Percentiles rank a stretch among this genome's conserved stretches.
These are phyloP conservation scores for Melinopterus prodromus DNA, from an alignment of 2,888 invertebrate genomes.

Conservation along the genomic window DNA sequence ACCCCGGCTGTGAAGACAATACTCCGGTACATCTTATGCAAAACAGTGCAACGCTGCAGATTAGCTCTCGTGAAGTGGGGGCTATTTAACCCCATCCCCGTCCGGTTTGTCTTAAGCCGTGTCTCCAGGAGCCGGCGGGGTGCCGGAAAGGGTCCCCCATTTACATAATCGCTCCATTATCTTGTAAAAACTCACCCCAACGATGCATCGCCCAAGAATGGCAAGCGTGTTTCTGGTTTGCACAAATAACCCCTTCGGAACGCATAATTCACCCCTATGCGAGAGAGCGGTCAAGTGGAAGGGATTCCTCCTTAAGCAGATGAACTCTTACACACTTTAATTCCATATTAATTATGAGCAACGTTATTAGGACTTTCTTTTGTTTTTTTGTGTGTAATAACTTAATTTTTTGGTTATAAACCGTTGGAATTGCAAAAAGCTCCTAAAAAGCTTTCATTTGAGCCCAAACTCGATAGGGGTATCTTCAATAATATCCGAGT, in stretches of 20 bases:
- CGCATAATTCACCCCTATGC: not conserved
- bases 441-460: not conserved
- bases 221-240: slow-evolving; percentile 4
- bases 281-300: not conserved
- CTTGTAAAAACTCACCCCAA: slow-evolving; percentile 6
- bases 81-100: slow-evolving; percentile 4
- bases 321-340: not conserved
- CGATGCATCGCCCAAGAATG: not conserved
- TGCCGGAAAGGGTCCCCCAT: slow-evolving; percentile 25
- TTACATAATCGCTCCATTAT: slow-evolving; percentile 33
- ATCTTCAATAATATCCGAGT: not conserved
- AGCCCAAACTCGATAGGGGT: not conserved
- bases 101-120: not conserved
- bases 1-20: not conserved
- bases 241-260: not conserved
- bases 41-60: slow-evolving; percentile 14
- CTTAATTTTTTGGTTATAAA: not conserved
- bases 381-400: not conserved
- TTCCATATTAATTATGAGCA: not conserved
- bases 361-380: not conserved
- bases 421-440: not conserved
- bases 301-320: not conserved
- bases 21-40: slow-evolving; percentile 8
- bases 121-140: slow-evolving; percentile 20
- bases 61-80: slow-evolving; percentile 12